Evolutionary conservation across 2,113 vertebrate species (phyloP).

Genomic region (Noturus placidus): DNA sequence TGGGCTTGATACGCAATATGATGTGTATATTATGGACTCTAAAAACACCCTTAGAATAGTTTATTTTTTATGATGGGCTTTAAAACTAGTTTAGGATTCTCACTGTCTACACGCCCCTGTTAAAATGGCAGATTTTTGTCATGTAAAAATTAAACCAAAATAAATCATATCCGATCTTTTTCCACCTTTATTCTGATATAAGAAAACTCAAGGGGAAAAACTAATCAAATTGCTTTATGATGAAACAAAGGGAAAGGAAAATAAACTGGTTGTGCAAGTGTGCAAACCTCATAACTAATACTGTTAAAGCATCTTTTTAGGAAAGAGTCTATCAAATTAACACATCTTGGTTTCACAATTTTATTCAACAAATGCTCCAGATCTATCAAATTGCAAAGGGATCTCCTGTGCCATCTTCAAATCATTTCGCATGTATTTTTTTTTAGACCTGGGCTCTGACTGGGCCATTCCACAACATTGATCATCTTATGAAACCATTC

Average conservation of each 20-base stretch:
- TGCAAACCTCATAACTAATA: neutral
- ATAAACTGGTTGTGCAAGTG: neutral
- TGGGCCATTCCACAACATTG: neutral
- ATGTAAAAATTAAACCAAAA: no score
- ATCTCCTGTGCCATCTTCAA: neutral
- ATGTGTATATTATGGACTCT: no score
- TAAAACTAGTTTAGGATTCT: no score
- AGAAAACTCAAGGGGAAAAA: neutral
- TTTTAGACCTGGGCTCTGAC: neutral
- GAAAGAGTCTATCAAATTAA: neutral
- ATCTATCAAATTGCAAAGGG: no score
- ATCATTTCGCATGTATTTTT: neutral
- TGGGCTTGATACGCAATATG: neutral
- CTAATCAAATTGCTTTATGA: neutral
- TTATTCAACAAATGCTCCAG: neutral
- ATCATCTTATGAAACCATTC: neutral
- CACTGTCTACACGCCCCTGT: no score
- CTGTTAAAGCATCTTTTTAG: neutral
- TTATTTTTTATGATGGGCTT: no score
- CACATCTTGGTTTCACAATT: neutral
- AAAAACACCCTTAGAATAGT: no score
- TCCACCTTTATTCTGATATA: no score
- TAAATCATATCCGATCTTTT: no score
- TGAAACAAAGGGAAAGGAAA: neutral
- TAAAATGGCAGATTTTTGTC: no score